Evolutionary conservation across 2,797 vertebrate genomes (phyloP).

Genomic region (Tiaroga cobitis): DNA sequence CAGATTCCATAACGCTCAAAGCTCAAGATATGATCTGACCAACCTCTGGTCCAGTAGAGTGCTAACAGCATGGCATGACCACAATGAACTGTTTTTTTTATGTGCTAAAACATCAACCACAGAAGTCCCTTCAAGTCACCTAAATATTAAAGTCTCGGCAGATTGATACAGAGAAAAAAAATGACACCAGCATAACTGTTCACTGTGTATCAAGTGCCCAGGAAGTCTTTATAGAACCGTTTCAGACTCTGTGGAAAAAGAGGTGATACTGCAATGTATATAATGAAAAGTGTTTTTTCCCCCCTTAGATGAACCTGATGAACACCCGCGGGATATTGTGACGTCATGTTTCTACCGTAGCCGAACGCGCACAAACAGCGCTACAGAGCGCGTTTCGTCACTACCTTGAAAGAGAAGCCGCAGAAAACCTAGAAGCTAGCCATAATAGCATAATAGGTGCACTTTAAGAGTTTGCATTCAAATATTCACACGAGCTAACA

Average conservation of each 20-base stretch:
- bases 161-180: not conserved
- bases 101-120: not conserved
- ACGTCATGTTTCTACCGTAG: too few species aligned
- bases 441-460: not conserved
- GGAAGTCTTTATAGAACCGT: not conserved
- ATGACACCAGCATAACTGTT: not conserved
- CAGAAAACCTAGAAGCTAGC: too few species aligned
- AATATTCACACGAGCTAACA: not conserved
- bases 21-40: conserved; percentile 41
- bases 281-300: too few species aligned
- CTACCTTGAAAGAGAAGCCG: too few species aligned
- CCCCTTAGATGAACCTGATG: too few species aligned
- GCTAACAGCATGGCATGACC: not conserved
- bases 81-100: conserved; percentile 1
- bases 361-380: too few species aligned
- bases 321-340: too few species aligned
- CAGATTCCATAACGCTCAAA: conserved; percentile 69
- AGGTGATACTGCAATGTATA: not conserved
- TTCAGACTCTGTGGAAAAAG: too few species aligned
- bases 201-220: not conserved
- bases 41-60: conserved; percentile 13
- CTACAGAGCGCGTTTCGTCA: too few species aligned
- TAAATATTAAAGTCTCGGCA: not conserved
- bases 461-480: not conserved
- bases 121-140: not conserved